A percentile compares a stretch with the other conserved stretches of the same genome.
phyloP scores from a whole-genome alignment of 2,113 vertebrate genomes.

The Lucifuga dentata region DNA sequence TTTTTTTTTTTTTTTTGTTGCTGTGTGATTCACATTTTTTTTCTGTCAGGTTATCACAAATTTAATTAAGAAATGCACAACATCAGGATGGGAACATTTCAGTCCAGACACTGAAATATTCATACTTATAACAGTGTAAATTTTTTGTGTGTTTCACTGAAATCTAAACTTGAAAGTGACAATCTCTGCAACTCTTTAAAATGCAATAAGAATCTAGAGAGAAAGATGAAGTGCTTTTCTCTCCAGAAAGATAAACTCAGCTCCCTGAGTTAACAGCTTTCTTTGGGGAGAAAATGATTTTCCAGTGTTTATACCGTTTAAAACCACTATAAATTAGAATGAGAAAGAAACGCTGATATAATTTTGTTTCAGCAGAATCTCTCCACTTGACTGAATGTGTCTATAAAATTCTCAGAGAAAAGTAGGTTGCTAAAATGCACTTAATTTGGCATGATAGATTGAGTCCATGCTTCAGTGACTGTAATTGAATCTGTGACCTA shows the following conservation, averaged over 20 bases:
- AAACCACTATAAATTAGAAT: constrained; percentile 74
- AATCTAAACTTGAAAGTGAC: constrained; percentile 19
- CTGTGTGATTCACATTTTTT: too few species aligned
- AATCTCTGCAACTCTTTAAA: constrained; percentile 58
- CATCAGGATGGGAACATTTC: too few species aligned
- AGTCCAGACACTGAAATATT: too few species aligned
- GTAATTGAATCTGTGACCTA: constrained; percentile 99
- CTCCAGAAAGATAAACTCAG: constrained; percentile 71
- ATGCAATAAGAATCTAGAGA: constrained; percentile 66
- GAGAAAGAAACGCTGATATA: constrained; percentile 69
- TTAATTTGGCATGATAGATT: constrained; percentile 99
- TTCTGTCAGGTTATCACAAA: too few species aligned
- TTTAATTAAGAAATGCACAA: too few species aligned
- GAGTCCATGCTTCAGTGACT: constrained; percentile 99
- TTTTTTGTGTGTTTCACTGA: constrained; percentile 24
- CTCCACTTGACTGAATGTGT: constrained; percentile 95
- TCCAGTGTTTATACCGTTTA: constrained; percentile 77
- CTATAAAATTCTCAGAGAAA: constrained; percentile 99
- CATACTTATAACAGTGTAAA: too few species aligned
- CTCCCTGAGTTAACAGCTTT: constrained; percentile 71
- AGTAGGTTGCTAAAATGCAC: constrained; percentile 99
- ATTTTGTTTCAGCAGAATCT: constrained; percentile 90
- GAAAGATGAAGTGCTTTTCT: constrained; percentile 52
- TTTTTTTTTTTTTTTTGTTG: too few species aligned
- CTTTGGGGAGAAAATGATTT: constrained; percentile 68